Base-by-base conservation (phyloP, 2,797 vertebrate genomes). In the Lagocephalus sceleratus region DNA sequence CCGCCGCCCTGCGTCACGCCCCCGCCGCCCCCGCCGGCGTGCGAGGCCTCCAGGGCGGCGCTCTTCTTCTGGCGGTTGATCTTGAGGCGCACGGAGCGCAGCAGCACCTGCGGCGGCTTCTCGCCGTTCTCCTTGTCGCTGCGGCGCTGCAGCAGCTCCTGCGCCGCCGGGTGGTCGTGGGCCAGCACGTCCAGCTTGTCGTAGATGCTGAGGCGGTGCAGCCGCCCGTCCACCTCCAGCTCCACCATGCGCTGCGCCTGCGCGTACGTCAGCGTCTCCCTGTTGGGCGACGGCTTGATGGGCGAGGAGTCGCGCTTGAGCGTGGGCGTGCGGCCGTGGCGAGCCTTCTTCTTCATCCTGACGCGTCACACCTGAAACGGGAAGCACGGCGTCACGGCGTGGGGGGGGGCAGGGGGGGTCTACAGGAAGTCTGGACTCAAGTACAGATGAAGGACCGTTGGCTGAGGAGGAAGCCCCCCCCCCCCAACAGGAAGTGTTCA, bases 121-220 rank as follows among this genome's bases (percentile, higher is more conserved):
- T 97, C 95, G 0, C 91, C 92, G 52, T 99, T 99, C 79, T 99
- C 97, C 77, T 99, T 99, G 87, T 99, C 98, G 91, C 96, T 98
- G 86, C 98, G 98, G 80, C 97, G 99, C 78, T 99, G 97, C 26
- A 89, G 92, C 83, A 99, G 94, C 82, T 99, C 97, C 82, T 99
- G 97, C 19, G 97, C 97, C 0, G 92, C 95, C 76, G 95, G 92
- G 83, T 97, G 94, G 19, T 99, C 95, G 14, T 98, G 96, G 0
- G 85, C 47, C 57, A 99, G 94, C 59, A 99, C 87, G 49, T 98
- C 96, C 71, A 99, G 80, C 79, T 95, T 94, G 85, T 99, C 96
- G 17, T 91, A 98, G 74, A 99, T 96, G 85, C 96, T 95, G 89
- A 99, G 93, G 61, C 97, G 83, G 54, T 98, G 96, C 66, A 99